These are phyloP conservation scores for Bombyx mandarina DNA, from an alignment of 1,140 invertebrate genomes.

Conservation along the genomic window DNA sequence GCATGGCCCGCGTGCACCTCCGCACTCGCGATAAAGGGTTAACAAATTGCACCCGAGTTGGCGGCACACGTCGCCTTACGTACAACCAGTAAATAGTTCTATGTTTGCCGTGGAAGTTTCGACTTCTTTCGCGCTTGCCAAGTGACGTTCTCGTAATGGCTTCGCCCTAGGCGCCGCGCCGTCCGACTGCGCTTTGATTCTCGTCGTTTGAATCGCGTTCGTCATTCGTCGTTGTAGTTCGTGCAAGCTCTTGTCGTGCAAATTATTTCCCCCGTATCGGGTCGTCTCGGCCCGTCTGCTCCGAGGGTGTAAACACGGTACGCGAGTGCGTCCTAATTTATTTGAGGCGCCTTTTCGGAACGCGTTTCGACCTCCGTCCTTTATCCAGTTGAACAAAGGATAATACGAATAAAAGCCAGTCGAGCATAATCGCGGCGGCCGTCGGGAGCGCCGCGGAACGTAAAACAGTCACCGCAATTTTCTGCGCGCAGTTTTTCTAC, in stretches of 20 bases:
- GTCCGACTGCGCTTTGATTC: slow-evolving; percentile 27
- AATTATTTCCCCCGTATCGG: slow-evolving; percentile 2
- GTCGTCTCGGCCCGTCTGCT: neutral
- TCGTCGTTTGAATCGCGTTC: slow-evolving; percentile 46
- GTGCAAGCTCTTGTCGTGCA: neutral
- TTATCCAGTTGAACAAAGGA: slow-evolving; percentile 46
- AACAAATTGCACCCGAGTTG: slow-evolving; percentile 54
- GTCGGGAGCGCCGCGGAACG: slow-evolving; percentile 41
- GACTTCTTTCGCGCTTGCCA: slow-evolving; percentile 48
- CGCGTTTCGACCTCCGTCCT: slow-evolving; percentile 32
- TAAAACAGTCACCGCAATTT: slow-evolving; percentile 56
- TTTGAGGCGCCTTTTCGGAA: slow-evolving; percentile 34
- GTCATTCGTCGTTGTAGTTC: neutral
- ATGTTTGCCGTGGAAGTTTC: slow-evolving; percentile 53
- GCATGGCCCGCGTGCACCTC: slow-evolving; percentile 17
- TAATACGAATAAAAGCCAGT: slow-evolving; percentile 59
- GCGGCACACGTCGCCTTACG: slow-evolving; percentile 43
- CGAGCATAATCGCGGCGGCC: slow-evolving; percentile 54
- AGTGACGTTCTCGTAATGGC: slow-evolving; percentile 42
- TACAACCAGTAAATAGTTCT: slow-evolving; percentile 53
- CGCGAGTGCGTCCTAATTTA: slow-evolving; percentile 36
- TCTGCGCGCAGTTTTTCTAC: slow-evolving; percentile 43
- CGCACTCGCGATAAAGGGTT: slow-evolving; percentile 45
- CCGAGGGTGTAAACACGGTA: slow-evolving; percentile 24
- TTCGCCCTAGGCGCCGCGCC: slow-evolving; percentile 31